These are phyloP conservation scores for Eidolon dupreanum DNA, from an alignment of 2,797 vertebrate species.

Conservation along the genomic window DNA sequence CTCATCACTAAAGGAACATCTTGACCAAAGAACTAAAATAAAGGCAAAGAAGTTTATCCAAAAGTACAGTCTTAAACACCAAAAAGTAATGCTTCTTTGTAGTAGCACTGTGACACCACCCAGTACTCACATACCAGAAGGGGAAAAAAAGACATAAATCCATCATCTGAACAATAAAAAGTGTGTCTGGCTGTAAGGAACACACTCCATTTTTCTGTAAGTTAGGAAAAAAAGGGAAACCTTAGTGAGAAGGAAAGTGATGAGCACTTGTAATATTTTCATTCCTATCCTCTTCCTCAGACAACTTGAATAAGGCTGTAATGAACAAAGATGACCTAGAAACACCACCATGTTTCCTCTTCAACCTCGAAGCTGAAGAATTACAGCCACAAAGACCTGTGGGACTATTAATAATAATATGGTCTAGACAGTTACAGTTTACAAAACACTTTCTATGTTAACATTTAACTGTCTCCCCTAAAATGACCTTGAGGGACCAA, in stretches of 20 bases:
- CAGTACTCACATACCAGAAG: neutral
- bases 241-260: neutral
- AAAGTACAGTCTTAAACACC: neutral
- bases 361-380: neutral
- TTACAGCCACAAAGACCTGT: neutral
- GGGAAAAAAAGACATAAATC: neutral
- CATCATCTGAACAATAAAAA: neutral
- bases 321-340: neutral
- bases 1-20: neutral
- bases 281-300: neutral
- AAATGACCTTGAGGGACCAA: neutral
- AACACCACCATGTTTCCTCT: neutral
- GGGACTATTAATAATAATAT: neutral
- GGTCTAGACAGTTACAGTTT: neutral
- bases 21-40: neutral
- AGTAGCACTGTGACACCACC: neutral
- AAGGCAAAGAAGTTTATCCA: neutral
- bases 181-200: neutral
- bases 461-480: neutral
- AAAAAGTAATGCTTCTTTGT: neutral
- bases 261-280: neutral
- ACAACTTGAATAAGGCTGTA: neutral
- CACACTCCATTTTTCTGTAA: neutral
- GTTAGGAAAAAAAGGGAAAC: neutral
- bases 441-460: neutral